Base-by-base conservation (phyloP, 2,888 invertebrate genomes). In the Drosophila prostipennis region DNA sequence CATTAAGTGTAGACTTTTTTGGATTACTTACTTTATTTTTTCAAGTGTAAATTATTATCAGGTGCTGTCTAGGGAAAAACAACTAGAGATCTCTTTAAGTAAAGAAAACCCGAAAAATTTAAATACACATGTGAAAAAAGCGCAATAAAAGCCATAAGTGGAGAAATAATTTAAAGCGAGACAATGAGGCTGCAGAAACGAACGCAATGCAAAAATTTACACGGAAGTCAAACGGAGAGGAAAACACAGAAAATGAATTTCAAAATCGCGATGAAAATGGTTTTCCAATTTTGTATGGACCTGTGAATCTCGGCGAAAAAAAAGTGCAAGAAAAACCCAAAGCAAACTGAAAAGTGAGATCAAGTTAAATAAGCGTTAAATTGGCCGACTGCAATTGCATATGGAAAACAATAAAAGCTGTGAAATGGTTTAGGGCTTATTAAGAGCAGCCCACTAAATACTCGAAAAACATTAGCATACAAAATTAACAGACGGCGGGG, bases 351-450 rank as follows among this genome's bases (percentile, higher is more conserved):
- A 37, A 34, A 8, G n/a, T 8, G 16, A 53, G 26, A 16, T 13
- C 19, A 10, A 74, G 67, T 69, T 70, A 83, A 86, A 78, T 67
- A 53, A 75, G 78, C 87, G 82, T 78, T 76, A 77, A 86, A 82
- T 76, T 77, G 55, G 26, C 59, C 16, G 57, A 52, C 64, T 54
- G 39, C 48, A 55, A 32, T 46, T 56, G 40, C 48, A 55, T 71
- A 77, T 72, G 65, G 39, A 57, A 55, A 53, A 51, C 40, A 53
- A 42, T 57, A 39, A 45, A 23, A 43, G 36, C 42, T 39, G 40
- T 45, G 58, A 54, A 67, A 61, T 70, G 69, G 52, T 69, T 68
- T 70, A 53, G 65, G 68, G 74, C 71, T 69, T 67, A 78, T 58
- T 73, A 72, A 64, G 37, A 53, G 52, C 42, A 3, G 13, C 8